A percentile compares a stretch with the other conserved stretches of the same genome.
Conservation (phyloP, 2,888 invertebrate species). For the Eurytoma adleriae region DNA sequence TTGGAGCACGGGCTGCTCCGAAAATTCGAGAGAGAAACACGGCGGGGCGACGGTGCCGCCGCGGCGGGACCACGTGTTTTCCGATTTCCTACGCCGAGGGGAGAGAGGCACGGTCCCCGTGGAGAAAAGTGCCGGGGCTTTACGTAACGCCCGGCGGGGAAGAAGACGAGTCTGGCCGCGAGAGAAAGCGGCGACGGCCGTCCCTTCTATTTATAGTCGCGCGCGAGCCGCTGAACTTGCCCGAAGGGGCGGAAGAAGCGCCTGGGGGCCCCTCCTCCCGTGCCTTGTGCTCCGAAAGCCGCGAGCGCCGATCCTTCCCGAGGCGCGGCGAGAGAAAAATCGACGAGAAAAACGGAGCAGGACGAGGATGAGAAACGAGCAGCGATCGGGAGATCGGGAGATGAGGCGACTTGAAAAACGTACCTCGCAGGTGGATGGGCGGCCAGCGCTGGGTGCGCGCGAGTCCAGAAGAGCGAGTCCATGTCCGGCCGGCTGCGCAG, state of each 20-base stretch:
- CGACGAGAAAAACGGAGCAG: not conserved
- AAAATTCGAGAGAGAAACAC: slow-evolving; percentile 9
- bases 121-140: not conserved
- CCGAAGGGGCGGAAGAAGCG: slow-evolving; percentile 48
- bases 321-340: not conserved
- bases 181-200: not conserved
- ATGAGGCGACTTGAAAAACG: too few species aligned
- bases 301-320: not conserved
- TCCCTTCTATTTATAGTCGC: slow-evolving; percentile 50
- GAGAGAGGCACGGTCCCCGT: not conserved
- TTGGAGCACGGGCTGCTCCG: not conserved
- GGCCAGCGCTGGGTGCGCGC: too few species aligned
- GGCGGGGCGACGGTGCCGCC: not conserved
- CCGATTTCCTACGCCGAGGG: not conserved
- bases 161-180: not conserved
- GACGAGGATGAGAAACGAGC: not conserved
- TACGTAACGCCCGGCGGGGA: slow-evolving; percentile 3
- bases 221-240: slow-evolving; percentile 43
- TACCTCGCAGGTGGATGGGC: too few species aligned
- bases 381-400: too few species aligned
- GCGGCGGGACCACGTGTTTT: not conserved
- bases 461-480: not conserved
- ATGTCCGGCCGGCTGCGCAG: slow-evolving; percentile 4
- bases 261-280: slow-evolving; percentile 3
- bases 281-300: not conserved